Base-by-base conservation (phyloP, 2,888 invertebrate species). In the Ferrisia virgata region DNA sequence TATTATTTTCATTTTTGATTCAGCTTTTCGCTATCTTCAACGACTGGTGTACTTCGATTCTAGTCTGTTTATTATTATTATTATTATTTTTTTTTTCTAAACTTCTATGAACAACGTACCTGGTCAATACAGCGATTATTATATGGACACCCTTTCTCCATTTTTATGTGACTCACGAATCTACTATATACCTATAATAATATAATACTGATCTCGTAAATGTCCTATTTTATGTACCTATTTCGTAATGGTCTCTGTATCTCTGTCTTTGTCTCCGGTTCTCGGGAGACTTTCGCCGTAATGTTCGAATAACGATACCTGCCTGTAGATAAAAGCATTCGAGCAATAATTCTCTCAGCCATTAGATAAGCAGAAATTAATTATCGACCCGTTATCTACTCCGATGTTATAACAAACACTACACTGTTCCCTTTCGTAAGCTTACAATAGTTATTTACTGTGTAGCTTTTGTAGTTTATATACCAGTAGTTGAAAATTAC, bases 21-120 rank as follows among this genome's bases (percentile, higher is more conserved):
- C 36, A 76, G 72, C 36, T 76, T 76, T 36, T 13, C 0, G 72
- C 25, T 15, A 6, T 28, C 25, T 25, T 31, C 15, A 28, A 25
- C 13, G 28, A 76, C 72, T 76, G 72, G 18, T 76, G 72, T 76
- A 76, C 72, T 36, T 76, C 22, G 36, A 36, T 76, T 76, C 72
- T 76, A 76, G 72, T 76, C 72, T 76, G 28, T 64, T 64, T 64
- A 13, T 64, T 36, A 76, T 36, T 72, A 36, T 36, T 72, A 33
- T 72, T 31, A 6, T 11, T 64, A 25, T 13, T 28, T 13, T 64
- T 64, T 47, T 53, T 53, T 22, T 53, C 22, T 36, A 6, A 36
- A 36, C 36, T 36, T 53, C 53, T 53, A 53, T 18, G 22, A 22
- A 22, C 18, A 13, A n/a, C 28, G 64, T 64, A 64, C 64, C 64